phyloP scores from a whole-genome alignment of 2,113 vertebrate species.

The Symphodus melops region DNA sequence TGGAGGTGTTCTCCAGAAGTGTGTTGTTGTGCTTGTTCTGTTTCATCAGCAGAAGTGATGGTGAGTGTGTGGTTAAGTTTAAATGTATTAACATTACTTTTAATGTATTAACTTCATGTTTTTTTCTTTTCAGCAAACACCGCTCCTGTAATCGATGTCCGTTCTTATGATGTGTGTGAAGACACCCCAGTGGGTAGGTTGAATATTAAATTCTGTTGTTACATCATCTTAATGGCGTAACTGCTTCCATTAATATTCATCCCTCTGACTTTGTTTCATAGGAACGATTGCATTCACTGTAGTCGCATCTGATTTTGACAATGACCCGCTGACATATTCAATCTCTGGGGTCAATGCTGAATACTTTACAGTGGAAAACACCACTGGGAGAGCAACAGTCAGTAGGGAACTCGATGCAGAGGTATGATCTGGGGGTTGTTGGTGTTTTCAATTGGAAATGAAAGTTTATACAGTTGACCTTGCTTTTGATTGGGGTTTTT shows the following conservation, averaged over 20 bases:
- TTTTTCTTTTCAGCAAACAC: slow-evolving; percentile 57
- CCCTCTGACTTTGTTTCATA: slow-evolving; percentile 43
- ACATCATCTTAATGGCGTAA: neutral
- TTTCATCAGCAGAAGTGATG: slow-evolving; percentile 49
- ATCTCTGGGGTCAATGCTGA: slow-evolving; percentile 25
- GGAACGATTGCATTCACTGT: slow-evolving; percentile 73
- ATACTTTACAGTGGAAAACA: slow-evolving; percentile 27
- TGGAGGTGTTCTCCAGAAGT: slow-evolving; percentile 41
- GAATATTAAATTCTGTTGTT: neutral
- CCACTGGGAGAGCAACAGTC: slow-evolving; percentile 69
- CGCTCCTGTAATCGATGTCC: fast-evolving
- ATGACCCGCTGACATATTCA: slow-evolving; percentile 57
- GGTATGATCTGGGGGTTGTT: slow-evolving; percentile 66
- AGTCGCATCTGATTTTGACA: slow-evolving; percentile 54
- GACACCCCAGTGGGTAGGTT: slow-evolving; percentile 43
- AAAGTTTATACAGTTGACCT: neutral
- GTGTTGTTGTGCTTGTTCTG: slow-evolving; percentile 44
- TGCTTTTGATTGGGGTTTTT: neutral
- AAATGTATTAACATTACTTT: neutral
- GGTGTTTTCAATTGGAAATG: neutral
- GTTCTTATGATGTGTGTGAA: fast-evolving
- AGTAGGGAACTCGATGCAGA: slow-evolving; percentile 74
- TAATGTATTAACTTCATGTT: neutral
- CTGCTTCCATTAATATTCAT: neutral
- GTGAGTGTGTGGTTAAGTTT: slow-evolving; percentile 62